Base-by-base conservation (phyloP, 37 sponge, comb jelly and placozoan species). In the Axinella damicornis region DNA sequence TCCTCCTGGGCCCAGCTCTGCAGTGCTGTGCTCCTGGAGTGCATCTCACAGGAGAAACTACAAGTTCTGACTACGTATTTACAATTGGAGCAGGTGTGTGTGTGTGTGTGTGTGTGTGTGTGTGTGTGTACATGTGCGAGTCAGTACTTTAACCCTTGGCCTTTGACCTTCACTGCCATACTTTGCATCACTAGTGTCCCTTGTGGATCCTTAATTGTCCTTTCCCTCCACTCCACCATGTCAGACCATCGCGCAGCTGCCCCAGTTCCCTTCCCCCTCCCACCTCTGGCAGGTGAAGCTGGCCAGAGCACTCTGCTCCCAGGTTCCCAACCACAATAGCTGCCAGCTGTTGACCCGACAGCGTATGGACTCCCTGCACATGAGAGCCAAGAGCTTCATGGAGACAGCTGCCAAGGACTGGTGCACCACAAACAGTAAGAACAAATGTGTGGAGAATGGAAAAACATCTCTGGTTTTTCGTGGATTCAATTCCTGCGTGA, bases 21-120 rank as follows among this genome's bases (percentile, higher is more conserved):
- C 4, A 21, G 28, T 18, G 59, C 84, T 57, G 66, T 60, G 0
- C 74, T 89, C 30, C n/a, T 83, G 64, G 91, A 90, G 77, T 85
- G 91, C 57, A 54, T 84, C 1, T 16, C 74, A 25, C 40, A 74
- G 25, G 90, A 90, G 76, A 79, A 84, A 69, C 55, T 90, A 36
- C 67, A 77, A 11, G 69, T 80, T 16, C 54, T 90, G 20, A 71
- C 80, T 27, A 16, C 60, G 5, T 71, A 75, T 64, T 56, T 90
- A 0, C 84, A 84, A 14, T 56, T 90, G 2, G 86, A 85, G 19
- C 40, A 85, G 85, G 91, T 90, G 16, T 46, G 46, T 46, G 46
- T 46, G 46, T 46, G 9, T 9, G 46, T 46, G 46, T 46, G 46
- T 46, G 46, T 12, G 46, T 12, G 46, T 12, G 6, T 46, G 46